Conservation (phyloP, 2,797 vertebrate genomes). For the Dallia pectoralis region DNA sequence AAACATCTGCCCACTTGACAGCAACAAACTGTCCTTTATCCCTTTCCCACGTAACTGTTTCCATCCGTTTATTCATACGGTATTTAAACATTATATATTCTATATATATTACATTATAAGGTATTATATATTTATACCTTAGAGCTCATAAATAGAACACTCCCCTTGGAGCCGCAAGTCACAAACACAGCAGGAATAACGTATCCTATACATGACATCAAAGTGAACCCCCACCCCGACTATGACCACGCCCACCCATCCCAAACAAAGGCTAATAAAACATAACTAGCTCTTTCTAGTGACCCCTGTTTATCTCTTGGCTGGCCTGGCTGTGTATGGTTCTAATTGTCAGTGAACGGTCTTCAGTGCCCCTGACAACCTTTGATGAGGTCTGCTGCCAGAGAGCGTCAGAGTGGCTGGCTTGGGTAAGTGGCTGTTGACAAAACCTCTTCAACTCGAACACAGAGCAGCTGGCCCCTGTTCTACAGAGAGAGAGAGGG, state of each 20-base stretch:
- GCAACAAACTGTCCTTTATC: neutral
- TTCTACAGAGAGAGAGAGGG: constrained; percentile 11
- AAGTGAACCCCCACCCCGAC: neutral
- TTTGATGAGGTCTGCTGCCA: constrained; percentile 53
- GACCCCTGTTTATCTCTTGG: constrained; percentile 33
- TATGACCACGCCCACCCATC: neutral
- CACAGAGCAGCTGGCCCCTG: constrained; percentile 47
- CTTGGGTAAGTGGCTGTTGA: constrained; percentile 59
- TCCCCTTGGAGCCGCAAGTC: neutral
- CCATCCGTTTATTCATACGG: neutral
- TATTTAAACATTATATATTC: too few relatives aligned
- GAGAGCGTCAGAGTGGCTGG: constrained; percentile 18
- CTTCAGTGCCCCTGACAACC: constrained; percentile 46
- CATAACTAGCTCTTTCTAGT: neutral
- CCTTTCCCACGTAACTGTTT: neutral
- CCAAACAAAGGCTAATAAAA: constrained; percentile 10
- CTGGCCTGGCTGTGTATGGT: constrained; percentile 35
- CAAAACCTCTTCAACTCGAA: constrained; percentile 49
- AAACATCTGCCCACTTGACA: constrained; percentile 30
- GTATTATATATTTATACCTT: too few relatives aligned
- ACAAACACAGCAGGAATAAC: neutral
- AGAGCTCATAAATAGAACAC: too few relatives aligned
- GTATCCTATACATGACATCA: neutral
- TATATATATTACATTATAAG: too few relatives aligned
- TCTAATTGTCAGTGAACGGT: constrained; percentile 56